A percentile compares a stretch with the other conserved stretches of the same genome.
Evolutionary conservation across 1,140 invertebrate species (phyloP).

Genomic region (Dreissena polymorpha): DNA sequence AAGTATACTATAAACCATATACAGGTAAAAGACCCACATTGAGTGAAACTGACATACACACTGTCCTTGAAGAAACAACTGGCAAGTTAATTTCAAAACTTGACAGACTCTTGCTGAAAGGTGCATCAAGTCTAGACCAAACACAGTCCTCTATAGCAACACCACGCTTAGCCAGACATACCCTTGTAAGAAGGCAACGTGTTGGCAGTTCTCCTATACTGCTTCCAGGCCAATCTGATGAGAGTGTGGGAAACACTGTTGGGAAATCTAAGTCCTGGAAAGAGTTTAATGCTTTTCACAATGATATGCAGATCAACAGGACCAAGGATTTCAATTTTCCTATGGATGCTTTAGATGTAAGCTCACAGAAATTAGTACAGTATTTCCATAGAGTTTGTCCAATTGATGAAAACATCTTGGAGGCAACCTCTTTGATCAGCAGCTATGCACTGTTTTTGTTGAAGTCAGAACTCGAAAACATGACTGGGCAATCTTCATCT

Average conservation of each 20-base stretch:
- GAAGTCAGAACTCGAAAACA: conserved; percentile 60
- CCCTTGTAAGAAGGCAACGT: conserved; percentile 17
- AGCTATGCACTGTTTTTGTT: conserved; percentile 68
- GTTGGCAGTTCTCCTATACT: conserved; percentile 45
- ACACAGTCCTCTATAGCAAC: conserved; percentile 10
- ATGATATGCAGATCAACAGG: conserved; percentile 26
- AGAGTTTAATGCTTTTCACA: conserved; percentile 38
- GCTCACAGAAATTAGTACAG: conserved; percentile 56
- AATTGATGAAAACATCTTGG: conserved; percentile 57
- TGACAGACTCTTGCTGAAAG: conserved; percentile 31
- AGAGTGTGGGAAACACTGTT: conserved; percentile 9
- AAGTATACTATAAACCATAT: conserved; percentile 9
- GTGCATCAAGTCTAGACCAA: conserved; percentile 6
- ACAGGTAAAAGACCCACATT: not conserved
- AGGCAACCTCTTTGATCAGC: conserved; percentile 60
- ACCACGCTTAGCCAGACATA: conserved; percentile 25
- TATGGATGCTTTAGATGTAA: conserved; percentile 9
- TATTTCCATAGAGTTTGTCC: conserved; percentile 63
- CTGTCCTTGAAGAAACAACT: conserved; percentile 24
- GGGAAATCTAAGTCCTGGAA: conserved; percentile 22
- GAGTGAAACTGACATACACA: not conserved
- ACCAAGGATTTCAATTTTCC: not conserved
- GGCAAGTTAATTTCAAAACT: conserved; percentile 42
- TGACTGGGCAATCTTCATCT: conserved; percentile 10
- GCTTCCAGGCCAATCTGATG: not conserved